These are phyloP conservation scores for Eriocheir sinensis DNA, from an alignment of 1,140 invertebrate species.

Conservation along the genomic window DNA sequence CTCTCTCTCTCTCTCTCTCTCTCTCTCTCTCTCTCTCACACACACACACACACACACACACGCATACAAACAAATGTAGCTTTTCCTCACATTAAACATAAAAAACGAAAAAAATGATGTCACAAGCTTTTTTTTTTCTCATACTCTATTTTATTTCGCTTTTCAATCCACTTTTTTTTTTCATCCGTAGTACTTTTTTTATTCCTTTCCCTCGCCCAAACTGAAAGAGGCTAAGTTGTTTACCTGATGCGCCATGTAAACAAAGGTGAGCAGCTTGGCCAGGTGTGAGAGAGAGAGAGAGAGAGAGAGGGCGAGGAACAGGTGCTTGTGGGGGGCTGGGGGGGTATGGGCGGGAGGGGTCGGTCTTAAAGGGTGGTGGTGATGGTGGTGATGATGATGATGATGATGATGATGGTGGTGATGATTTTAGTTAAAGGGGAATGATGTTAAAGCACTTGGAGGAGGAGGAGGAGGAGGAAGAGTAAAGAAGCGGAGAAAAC, in stretches of 20 bases:
- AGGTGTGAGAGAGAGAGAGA: background rate
- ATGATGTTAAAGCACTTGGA: background rate
- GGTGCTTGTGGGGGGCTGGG: background rate
- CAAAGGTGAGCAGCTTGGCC: background rate
- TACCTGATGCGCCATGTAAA: background rate
- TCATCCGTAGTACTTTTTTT: background rate
- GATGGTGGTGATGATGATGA: no score
- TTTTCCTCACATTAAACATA: background rate
- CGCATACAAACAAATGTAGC: background rate
- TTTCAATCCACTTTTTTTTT: background rate
- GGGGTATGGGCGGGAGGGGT: background rate
- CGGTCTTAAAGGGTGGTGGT: background rate
- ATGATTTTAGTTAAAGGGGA: no score
- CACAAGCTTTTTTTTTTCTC: no score
- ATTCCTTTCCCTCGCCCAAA: background rate
- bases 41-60: slow-evolving; percentile 48
- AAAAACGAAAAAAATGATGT: background rate
- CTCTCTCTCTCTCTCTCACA: slow-evolving; percentile 9
- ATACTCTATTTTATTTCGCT: no score
- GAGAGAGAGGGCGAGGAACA: background rate
- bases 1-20: background rate
- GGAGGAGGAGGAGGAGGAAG: no score
- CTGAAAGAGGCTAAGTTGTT: background rate
- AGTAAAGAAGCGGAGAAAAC: background rate
- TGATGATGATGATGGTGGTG: no score